A percentile compares a stretch with the other conserved stretches of the same genome.
Conservation (phyloP, 1,140 invertebrate genomes). For the Panagrolaimus sp. region DNA sequence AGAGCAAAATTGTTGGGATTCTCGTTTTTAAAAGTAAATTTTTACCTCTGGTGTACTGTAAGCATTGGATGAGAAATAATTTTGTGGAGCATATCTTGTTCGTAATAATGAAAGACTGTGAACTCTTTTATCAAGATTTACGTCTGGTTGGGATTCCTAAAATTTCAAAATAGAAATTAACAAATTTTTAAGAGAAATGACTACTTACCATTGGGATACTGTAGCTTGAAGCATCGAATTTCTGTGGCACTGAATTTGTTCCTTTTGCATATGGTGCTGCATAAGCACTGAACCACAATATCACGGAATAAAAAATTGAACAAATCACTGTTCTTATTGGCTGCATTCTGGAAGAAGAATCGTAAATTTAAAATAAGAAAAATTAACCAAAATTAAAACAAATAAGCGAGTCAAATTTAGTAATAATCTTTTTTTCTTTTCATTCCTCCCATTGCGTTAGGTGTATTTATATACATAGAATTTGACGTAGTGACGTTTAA, state of each 20-base stretch:
- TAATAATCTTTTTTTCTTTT: too few relatives aligned
- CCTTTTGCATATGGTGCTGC: slow-evolving; percentile 4
- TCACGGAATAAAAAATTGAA: not conserved
- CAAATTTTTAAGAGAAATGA: not conserved
- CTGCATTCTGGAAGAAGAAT: too few relatives aligned
- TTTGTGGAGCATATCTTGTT: not conserved
- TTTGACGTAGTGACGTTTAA: too few relatives aligned
- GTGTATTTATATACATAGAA: too few relatives aligned
- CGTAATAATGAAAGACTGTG: not conserved
- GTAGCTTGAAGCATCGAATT: not conserved
- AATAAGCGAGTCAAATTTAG: too few relatives aligned
- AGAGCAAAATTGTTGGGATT: too few relatives aligned
- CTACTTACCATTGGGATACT: not conserved
- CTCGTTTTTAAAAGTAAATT: too few relatives aligned
- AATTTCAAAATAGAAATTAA: not conserved
- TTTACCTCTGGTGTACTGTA: not conserved
- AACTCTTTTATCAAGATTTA: not conserved
- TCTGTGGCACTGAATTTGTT: slow-evolving; percentile 1
- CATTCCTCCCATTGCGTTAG: too few relatives aligned
- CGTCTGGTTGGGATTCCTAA: not conserved
- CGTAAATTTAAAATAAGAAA: too few relatives aligned
- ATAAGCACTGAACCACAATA: not conserved
- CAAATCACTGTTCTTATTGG: too few relatives aligned
- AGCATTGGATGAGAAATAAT: not conserved
- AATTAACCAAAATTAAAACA: too few relatives aligned